Conservation (phyloP, 2,888 invertebrate species). For the Brachypalpus laphriformis region DNA sequence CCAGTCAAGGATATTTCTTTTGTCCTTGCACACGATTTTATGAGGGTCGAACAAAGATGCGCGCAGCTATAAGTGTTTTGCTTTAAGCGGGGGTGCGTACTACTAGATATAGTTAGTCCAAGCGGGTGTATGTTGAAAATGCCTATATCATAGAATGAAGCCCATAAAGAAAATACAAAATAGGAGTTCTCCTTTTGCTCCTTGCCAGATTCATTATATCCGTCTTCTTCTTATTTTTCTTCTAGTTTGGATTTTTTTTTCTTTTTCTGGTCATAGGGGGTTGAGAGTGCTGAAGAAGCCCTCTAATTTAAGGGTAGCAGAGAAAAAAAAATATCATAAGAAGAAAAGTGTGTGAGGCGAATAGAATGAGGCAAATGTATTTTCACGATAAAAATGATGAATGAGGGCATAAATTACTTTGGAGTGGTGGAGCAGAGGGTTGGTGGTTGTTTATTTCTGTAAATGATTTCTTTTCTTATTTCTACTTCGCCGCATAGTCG, state of each 20-base stretch:
- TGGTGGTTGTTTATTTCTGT: slow-evolving; percentile 83
- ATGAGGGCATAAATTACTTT: slow-evolving; percentile 83
- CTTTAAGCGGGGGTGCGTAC: slow-evolving; percentile 11
- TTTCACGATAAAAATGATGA: slow-evolving; percentile 83
- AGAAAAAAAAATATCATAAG: slow-evolving; percentile 12
- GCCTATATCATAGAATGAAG: slow-evolving; percentile 10
- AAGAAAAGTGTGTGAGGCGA: slow-evolving; percentile 49
- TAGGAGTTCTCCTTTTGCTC: slow-evolving; percentile 8
- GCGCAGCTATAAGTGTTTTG: slow-evolving; percentile 24
- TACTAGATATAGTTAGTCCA: neutral
- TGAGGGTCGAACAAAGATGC: slow-evolving; percentile 56
- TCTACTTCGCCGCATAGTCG: slow-evolving; percentile 55
- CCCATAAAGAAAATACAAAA: too few relatives aligned
- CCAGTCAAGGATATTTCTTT: slow-evolving; percentile 30
- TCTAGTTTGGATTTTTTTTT: slow-evolving; percentile 10
- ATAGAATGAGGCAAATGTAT: slow-evolving; percentile 80
- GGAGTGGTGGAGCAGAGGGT: slow-evolving; percentile 82
- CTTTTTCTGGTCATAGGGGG: slow-evolving; percentile 47
- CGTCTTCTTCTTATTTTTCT: slow-evolving; percentile 28
- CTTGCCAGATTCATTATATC: slow-evolving; percentile 66
- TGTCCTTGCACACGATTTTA: slow-evolving; percentile 53
- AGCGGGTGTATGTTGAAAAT: too few relatives aligned
- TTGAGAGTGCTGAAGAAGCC: slow-evolving; percentile 35
- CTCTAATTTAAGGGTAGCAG: slow-evolving; percentile 56
- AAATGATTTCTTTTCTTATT: slow-evolving; percentile 76